Evolutionary conservation across 2,113 vertebrate species (phyloP), one percentile per base, ranked within the genome.

Genomic region (Myrmecobius fasciatus): DNA sequence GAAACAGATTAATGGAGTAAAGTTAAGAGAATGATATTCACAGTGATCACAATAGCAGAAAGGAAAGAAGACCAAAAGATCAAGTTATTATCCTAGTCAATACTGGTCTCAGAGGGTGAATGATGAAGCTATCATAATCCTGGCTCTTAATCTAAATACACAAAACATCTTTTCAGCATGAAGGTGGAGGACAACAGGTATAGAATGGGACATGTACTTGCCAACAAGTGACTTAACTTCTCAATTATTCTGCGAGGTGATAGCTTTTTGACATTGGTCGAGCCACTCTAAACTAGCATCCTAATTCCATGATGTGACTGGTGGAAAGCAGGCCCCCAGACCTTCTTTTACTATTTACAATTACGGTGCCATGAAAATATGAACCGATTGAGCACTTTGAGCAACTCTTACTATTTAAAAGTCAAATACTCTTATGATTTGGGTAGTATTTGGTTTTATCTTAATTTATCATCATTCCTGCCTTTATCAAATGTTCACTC

Each of bases 341-440:
- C 14, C 36, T 4, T 36, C 36, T 43, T 83, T 83, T n/a, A 43
- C 20, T 83, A 83, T 43, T 83, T 43, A 83, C 7, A 83, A 83
- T 83, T 7, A 43, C n/a, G 43, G 17, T 22, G 36, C 20, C 67
- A n/a, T 14, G 22, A 83, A 43, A 83, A 8, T 20, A 83, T 43
- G 14, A 75, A 75, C 60, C 36, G 20, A n/a, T n/a, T 75, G n/a
- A 20, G n/a, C 67, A 43, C 67, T 83, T 83, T 83, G 67, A 83
- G n/a, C 17, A 83, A 1, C 67, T 83, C n/a, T 14, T n/a, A n/a
- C 49, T 92, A 53, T 89, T 93, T 25, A 89, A 8, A 25, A 60
- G 56, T 60, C 28, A 60, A 60, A 60, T 36, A 12, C 12, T 94
- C 97, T 88, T 92, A 49, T 47, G 93, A 54, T 89, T 93, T 25